Evolutionary conservation across 1,140 invertebrate genomes (phyloP), one percentile per base, ranked within the genome.

Genomic region (Hetaerina americana): DNA sequence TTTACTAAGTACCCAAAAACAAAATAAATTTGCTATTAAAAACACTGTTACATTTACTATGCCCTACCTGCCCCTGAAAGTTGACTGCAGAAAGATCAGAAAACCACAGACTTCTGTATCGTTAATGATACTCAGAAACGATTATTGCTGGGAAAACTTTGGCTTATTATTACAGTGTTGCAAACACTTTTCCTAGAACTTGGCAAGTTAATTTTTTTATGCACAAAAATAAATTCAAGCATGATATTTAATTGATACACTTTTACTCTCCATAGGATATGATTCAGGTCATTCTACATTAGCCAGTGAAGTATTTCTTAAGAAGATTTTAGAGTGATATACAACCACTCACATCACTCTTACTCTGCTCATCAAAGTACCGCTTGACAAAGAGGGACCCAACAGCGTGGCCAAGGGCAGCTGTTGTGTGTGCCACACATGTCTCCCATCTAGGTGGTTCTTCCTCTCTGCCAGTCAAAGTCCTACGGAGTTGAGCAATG

Each of bases 381-480:
- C 91, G 89, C 71, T 85, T 84, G 0, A 96, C 92, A 80, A 96
- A 98, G 79, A 96, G 86, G 0, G 91, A 87, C 1, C 95, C 92
- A 40, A 89, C 84, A 27, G 90, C 92, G 88, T 93, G 94, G 15
- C 90, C 93, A 87, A 92, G 89, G 72, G 90, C 90, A 5, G 6
- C 87, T 89, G 78, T 90, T 95, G 0, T 91, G 81, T 91, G 92
- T 0, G 84, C 85, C 0, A 93, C 90, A 78, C 92, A 97, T 73
- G 85, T 89, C 77, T 89, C 92, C 93, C 92, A 96, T 76, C 92
- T 81, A 0, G 88, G 85, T 0, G 91, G 88, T 24, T 89, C 84
- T 80, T 89, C 83, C 76, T 91, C 87, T 40, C 89, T 84, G 15
- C 92, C 92, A 76, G 89, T 90, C 15, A 93, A 78, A 25, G 87